Base-by-base conservation (phyloP, 2,113 vertebrate species). In the Terrapene triunguis region DNA sequence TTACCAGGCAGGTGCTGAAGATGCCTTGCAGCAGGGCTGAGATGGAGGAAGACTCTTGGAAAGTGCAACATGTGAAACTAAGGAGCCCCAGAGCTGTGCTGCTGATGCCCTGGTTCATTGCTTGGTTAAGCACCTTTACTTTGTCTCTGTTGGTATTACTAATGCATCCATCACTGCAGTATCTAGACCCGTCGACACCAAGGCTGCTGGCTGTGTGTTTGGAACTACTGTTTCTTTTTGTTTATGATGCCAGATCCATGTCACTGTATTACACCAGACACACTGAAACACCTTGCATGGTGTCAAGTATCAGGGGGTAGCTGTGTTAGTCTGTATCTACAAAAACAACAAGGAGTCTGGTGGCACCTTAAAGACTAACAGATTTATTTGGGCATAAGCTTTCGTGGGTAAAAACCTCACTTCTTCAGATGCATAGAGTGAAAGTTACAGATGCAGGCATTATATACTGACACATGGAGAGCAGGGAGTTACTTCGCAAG, bases 121-220 rank as follows among this genome's bases (percentile, higher is more conserved):
- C 35, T n/a, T 29, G 3, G 4, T 55, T 55, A 47, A 55, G 51
- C 38, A 25, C 51, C 29, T 44, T 54, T 78, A 35, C 27, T 54
- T 54, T n/a, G 48, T 69, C 84, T 55, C 51, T 22, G 50, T 38
- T n/a, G 32, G 51, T 21, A 16, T 86, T 62, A 6, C 17, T 42
- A 54, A 53, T 32, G 19, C 5, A n/a, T 13, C 78, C 57, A 80
- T 51, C 76, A 82, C 2, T 8, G 82, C 32, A 82, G 62, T 0
- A 1, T 21, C 53, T 47, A 51, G 35, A 72, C 38, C 51, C 6
- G 59, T 54, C 3, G 4, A 2, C 44, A 48, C 9, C 12, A 74
- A 80, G 27, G 65, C 24, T 1, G 4, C 9, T 44, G 0, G 0
- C 54, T 44, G 7, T 62, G 76, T 50, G 14, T 38, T 11, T 87